Base-by-base conservation (phyloP, 2,113 vertebrate species). In the Stegastes partitus region DNA sequence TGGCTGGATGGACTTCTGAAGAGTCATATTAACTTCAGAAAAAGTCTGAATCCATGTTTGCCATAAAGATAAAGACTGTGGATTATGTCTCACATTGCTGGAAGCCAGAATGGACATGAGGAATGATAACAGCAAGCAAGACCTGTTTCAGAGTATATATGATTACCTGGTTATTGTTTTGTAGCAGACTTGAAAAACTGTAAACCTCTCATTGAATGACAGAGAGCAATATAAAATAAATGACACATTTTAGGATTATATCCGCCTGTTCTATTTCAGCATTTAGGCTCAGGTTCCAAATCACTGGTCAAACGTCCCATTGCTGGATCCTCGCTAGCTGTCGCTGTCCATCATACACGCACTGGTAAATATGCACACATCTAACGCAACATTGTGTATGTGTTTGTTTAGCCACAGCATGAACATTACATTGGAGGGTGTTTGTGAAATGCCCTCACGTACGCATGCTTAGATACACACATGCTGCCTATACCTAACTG, bases 381-480 rank as follows among this genome's bases (percentile, higher is more conserved):
- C 26, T 45, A 21, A 7, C 1, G 14, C 16, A 12, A 28, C 1
- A 1, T 5, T 23, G 26, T 23, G 39, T 66, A 7, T 31, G 31
- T 25, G 28, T 69, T 49, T 85, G 42, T 74, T 54, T 79, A 58
- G 22, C 19, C 18, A 45, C 49, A 70, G 34, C 37, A 11, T 21
- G 5, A 34, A 28, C 5, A 7, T 54, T 59, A 55, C n/a, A 56
- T 26, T 34, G 37, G 11, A 56, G 39, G 8, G 1, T 23, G 34
- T 69, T 86, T 79, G 22, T 72, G 62, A 68, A 87, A 69, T 76
- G 44, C 51, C 68, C 81, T 81, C 83, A 86, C 63, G 58, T 84
- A 79, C 57, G 69, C 28, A 76, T 57, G 37, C 64, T 66, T 45
- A 31, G 34, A 57, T 39, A 42, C 56, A 74, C 70, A 31, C 56